Conservation (phyloP, 2,797 vertebrate species). For the Xiphophorus birchmanni region DNA sequence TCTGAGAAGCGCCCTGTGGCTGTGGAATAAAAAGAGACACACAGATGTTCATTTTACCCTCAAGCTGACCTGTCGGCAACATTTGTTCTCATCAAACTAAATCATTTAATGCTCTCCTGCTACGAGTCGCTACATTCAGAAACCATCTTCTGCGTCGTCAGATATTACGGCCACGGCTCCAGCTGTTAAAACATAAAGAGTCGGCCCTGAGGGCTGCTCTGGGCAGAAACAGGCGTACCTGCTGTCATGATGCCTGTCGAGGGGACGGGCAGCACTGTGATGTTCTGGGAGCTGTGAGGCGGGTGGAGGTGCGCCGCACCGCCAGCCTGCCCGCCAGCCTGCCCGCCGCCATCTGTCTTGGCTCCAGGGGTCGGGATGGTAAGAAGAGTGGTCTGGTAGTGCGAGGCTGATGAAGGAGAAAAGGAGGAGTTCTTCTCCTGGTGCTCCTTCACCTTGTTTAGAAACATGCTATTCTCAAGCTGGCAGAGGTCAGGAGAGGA, state of each 20-base stretch:
- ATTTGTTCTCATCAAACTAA: slow-evolving; percentile 21
- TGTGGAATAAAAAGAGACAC: slow-evolving; percentile 15
- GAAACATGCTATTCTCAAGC: slow-evolving; percentile 98
- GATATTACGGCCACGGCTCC: background rate
- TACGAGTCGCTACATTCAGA: slow-evolving; percentile 9
- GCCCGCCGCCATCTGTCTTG: slow-evolving; percentile 78
- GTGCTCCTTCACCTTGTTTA: slow-evolving; percentile 99
- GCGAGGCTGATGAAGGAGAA: slow-evolving; percentile 85
- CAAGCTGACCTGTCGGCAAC: slow-evolving; percentile 9
- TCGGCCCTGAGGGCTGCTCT: background rate
- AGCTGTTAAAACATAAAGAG: background rate
- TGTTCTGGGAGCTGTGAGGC: slow-evolving; percentile 92
- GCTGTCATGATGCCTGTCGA: slow-evolving; percentile 97
- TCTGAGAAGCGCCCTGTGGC: slow-evolving; percentile 35
- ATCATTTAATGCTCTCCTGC: slow-evolving; percentile 18
- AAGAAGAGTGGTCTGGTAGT: slow-evolving; percentile 92
- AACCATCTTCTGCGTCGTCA: slow-evolving; percentile 6
- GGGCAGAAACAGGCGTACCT: slow-evolving; percentile 76
- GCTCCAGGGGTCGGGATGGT: slow-evolving; percentile 90
- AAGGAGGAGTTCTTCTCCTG: slow-evolving; percentile 90
- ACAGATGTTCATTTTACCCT: slow-evolving; percentile 24
- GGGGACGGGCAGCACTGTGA: slow-evolving; percentile 94
- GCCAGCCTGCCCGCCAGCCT: slow-evolving; percentile 56
- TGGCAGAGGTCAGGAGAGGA: slow-evolving; percentile 55
- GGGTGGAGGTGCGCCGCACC: slow-evolving; percentile 84